phyloP scores from a whole-genome alignment of 2,113 vertebrate species.

The Megalops atlanticus region DNA sequence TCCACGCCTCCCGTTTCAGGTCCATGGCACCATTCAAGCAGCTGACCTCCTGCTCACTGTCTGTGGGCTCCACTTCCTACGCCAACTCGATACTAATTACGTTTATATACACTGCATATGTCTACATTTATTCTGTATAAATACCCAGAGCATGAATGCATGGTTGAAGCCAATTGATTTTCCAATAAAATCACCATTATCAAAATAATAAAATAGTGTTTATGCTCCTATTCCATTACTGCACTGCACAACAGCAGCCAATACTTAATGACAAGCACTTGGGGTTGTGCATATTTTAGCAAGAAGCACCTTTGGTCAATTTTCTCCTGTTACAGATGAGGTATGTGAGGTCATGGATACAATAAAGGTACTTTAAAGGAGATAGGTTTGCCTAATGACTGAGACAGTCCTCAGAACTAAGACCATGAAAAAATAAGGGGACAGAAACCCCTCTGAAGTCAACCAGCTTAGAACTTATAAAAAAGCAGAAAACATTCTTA shows the following conservation, averaged over 20 bases:
- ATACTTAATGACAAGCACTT: slow-evolving; percentile 30
- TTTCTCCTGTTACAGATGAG: background rate
- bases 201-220: slow-evolving; percentile 48
- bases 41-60: slow-evolving; percentile 23
- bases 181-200: slow-evolving; percentile 52
- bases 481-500: background rate
- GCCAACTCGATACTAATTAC: slow-evolving; percentile 28
- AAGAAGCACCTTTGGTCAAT: slow-evolving; percentile 7
- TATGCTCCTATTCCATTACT: slow-evolving; percentile 39
- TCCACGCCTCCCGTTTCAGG: background rate
- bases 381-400: slow-evolving; percentile 13
- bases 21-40: background rate
- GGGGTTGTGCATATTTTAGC: slow-evolving; percentile 25
- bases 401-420: background rate
- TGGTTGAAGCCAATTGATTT: slow-evolving; percentile 37
- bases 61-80: slow-evolving; percentile 11
- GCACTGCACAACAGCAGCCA: slow-evolving; percentile 17
- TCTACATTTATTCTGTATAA: slow-evolving; percentile 30
- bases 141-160: slow-evolving; percentile 34
- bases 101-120: slow-evolving; percentile 16
- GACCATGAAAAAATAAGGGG: slow-evolving; percentile 10
- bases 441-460: background rate
- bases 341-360: background rate
- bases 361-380: slow-evolving; percentile 5
- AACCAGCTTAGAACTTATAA: slow-evolving; percentile 19